These are phyloP conservation scores for Gerris buenoi DNA, from an alignment of 1,140 invertebrate genomes.

Conservation along the genomic window DNA sequence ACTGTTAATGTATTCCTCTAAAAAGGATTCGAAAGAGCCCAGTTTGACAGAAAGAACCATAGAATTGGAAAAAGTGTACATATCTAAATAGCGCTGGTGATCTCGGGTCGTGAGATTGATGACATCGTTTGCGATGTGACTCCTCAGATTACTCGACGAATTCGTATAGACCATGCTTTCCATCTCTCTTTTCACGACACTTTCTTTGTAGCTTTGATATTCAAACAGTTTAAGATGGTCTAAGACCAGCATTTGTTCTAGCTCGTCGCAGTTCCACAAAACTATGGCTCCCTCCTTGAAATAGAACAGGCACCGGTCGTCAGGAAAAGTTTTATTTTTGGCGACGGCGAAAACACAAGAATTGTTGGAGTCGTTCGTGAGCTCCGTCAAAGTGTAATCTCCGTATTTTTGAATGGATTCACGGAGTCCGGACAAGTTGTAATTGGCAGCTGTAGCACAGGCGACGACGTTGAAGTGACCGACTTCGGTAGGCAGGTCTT, in stretches of 20 bases:
- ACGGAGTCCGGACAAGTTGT: slow-evolving; percentile 48
- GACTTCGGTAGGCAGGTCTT: not conserved
- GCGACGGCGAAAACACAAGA: slow-evolving; percentile 36
- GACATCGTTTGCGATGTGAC: slow-evolving; percentile 30
- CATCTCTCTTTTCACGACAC: slow-evolving; percentile 54
- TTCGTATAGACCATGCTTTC: slow-evolving; percentile 73
- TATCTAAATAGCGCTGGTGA: slow-evolving; percentile 37
- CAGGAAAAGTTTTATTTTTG: slow-evolving; percentile 51
- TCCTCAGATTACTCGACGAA: slow-evolving; percentile 26
- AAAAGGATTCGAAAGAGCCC: slow-evolving; percentile 74
- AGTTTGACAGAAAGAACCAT: slow-evolving; percentile 82
- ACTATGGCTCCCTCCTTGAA: slow-evolving; percentile 78
- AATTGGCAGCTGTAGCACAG: slow-evolving; percentile 63
- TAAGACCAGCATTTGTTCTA: slow-evolving; percentile 63
- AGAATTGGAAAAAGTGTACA: slow-evolving; percentile 76
- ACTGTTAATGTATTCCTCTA: slow-evolving; percentile 66
- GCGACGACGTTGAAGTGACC: slow-evolving; percentile 27
- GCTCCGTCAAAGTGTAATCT: not conserved
- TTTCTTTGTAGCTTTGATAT: slow-evolving; percentile 48
- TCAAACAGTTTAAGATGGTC: slow-evolving; percentile 49
- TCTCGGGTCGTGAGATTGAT: slow-evolving; percentile 26
- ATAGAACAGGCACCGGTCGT: slow-evolving; percentile 65
- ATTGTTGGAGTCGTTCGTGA: not conserved
- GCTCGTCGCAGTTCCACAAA: slow-evolving; percentile 80
- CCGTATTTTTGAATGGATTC: slow-evolving; percentile 43